Evolutionary conservation across 2,113 vertebrate species (phyloP).

Genomic region (Bujurquina vittata): DNA sequence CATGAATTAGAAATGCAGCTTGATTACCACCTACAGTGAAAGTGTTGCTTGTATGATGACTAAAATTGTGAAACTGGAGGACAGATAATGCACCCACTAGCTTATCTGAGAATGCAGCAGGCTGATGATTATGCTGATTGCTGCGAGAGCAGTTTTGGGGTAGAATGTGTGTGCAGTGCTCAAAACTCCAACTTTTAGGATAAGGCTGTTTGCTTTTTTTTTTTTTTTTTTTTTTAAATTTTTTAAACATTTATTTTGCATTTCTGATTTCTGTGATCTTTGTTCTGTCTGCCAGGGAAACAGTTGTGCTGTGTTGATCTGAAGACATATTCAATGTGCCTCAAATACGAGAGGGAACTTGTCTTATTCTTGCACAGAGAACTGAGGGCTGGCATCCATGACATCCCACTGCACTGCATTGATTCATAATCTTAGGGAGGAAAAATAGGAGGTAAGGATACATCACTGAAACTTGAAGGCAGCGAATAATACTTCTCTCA

Average conservation of each 20-base stretch:
- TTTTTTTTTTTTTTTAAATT: neutral
- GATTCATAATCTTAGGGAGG: conserved; percentile 68
- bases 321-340: conserved; percentile 44
- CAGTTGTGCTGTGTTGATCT: conserved; percentile 50
- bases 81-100: conserved; percentile 1
- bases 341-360: conserved; percentile 60
- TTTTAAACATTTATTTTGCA: conserved; percentile 33
- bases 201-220: conserved; percentile 6
- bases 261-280: conserved; percentile 56
- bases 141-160: conserved; percentile 26
- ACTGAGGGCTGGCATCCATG: conserved; percentile 54
- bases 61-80: conserved; percentile 31
- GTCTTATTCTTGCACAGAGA: conserved; percentile 53
- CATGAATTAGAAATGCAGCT: conserved; percentile 8
- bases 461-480: conserved; percentile 60
- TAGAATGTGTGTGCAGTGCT: conserved; percentile 25
- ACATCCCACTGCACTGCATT: conserved; percentile 52
- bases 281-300: conserved; percentile 43
- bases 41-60: conserved; percentile 36
- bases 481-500: conserved; percentile 68
- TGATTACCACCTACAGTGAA: conserved; percentile 24
- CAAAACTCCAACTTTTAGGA: neutral
- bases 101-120: conserved; percentile 14
- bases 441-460: conserved; percentile 59
- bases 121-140: conserved; percentile 38